A percentile compares a stretch with the other conserved stretches of the same genome.
Evolutionary conservation across 92 coral and sea anemone genomes (phyloP).

Genomic region (Parazoanthus darwini): DNA sequence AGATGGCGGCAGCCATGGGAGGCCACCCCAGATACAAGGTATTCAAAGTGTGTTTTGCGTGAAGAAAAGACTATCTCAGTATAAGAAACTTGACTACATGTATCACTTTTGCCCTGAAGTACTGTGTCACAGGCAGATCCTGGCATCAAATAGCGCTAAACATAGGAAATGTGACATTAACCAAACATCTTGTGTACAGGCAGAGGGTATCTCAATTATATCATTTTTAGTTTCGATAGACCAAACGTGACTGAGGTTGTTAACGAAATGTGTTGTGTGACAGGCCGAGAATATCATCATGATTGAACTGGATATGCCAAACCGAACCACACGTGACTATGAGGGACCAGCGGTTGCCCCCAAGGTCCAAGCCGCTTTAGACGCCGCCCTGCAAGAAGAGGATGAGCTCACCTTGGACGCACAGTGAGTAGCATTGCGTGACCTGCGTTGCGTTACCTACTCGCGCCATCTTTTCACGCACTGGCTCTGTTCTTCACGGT

Average conservation of each 20-base stretch:
- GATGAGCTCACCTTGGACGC: slow-evolving; percentile 97
- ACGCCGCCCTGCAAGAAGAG: slow-evolving; percentile 95
- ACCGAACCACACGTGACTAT: slow-evolving; percentile 96
- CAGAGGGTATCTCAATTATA: too few species aligned
- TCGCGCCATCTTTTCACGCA: too few species aligned
- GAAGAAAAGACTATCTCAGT: background rate
- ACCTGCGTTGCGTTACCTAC: background rate
- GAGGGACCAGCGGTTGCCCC: slow-evolving; percentile 99
- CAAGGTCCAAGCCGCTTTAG: slow-evolving; percentile 94
- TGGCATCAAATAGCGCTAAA: too few species aligned
- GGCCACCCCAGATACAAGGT: slow-evolving; percentile 99
- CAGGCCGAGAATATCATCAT: slow-evolving; percentile 97
- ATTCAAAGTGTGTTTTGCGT: background rate
- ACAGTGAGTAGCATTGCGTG: slow-evolving; percentile 64
- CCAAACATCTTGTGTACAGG: too few species aligned
- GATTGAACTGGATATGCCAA: slow-evolving; percentile 97
- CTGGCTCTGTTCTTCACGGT: background rate
- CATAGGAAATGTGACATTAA: too few species aligned
- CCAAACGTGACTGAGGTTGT: background rate
- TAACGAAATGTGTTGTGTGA: slow-evolving; percentile 1
- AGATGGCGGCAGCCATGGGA: slow-evolving; percentile 97
- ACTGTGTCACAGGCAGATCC: too few species aligned
- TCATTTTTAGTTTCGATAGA: too few species aligned
- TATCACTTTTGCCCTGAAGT: too few species aligned
- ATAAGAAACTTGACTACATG: too few species aligned